phyloP scores from a whole-genome alignment of 2,888 invertebrate genomes.

The Tachystola acroxantha region DNA sequence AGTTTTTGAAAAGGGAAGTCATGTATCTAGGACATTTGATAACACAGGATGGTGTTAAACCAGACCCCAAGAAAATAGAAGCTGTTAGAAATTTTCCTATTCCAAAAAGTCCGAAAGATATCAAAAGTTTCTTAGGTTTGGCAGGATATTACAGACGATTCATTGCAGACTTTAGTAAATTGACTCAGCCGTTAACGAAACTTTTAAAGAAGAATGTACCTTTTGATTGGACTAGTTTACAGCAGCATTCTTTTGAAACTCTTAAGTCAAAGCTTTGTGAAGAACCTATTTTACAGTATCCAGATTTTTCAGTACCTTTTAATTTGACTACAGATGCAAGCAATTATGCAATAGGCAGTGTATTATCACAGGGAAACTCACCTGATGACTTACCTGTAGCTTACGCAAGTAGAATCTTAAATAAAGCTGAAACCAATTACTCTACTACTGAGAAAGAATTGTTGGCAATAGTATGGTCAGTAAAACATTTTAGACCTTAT shows the following conservation, averaged over 20 bases:
- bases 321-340: slow-evolving; percentile 4
- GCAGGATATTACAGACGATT: slow-evolving; percentile 6
- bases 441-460: slow-evolving; percentile 14
- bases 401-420: slow-evolving; percentile 2
- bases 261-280: slow-evolving; percentile 7
- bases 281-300: slow-evolving; percentile 8
- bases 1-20: slow-evolving; percentile 10
- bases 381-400: slow-evolving; percentile 3
- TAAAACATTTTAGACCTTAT: slow-evolving; percentile 13
- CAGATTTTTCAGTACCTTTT: slow-evolving; percentile 5
- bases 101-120: slow-evolving; percentile 2
- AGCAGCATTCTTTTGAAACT: slow-evolving; percentile 8
- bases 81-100: slow-evolving; percentile 6
- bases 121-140: slow-evolving; percentile 5
- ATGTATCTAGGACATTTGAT: slow-evolving; percentile 26
- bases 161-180: slow-evolving; percentile 6
- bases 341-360: slow-evolving; percentile 2
- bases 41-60: slow-evolving; percentile 23
- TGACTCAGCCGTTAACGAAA: slow-evolving; percentile 8
- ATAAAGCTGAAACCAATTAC: slow-evolving; percentile 13
- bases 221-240: slow-evolving; percentile 9
- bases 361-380: slow-evolving; percentile 4
- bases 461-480: slow-evolving; percentile 11
- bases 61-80: slow-evolving; percentile 16
- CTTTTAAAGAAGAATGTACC: slow-evolving; percentile 8